phyloP scores from a whole-genome alignment of 2,888 invertebrate genomes.

The Ypsolopha sequella region DNA sequence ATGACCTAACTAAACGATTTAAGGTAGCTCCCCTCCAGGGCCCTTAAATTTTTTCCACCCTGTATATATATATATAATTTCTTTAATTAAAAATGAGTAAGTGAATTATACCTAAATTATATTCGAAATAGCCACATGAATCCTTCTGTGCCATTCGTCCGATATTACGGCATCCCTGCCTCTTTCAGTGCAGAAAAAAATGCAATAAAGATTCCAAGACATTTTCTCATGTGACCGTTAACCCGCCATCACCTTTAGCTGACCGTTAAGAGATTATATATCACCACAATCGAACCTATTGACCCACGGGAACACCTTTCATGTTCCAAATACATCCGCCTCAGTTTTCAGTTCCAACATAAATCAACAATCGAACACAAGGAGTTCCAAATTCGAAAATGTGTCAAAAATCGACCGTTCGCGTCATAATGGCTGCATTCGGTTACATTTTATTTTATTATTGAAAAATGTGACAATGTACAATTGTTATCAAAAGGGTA shows the following conservation, averaged over 20 bases:
- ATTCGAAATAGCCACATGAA: too few relatives aligned
- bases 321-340: constrained; percentile 28
- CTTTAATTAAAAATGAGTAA: too few relatives aligned
- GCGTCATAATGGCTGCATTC: constrained; percentile 42
- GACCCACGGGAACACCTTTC: constrained; percentile 58
- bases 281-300: constrained; percentile 43
- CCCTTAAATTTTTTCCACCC: too few relatives aligned
- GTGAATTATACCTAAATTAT: too few relatives aligned
- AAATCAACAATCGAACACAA: constrained; percentile 60
- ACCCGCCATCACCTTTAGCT: constrained; percentile 34
- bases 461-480: constrained; percentile 60
- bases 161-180: background rate
- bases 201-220: constrained; percentile 3
- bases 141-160: too few relatives aligned
- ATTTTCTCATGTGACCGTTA: constrained; percentile 32
- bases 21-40: too few relatives aligned
- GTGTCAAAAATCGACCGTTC: constrained; percentile 58
- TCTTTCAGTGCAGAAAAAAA: background rate
- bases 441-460: constrained; percentile 48
- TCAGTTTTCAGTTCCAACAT: constrained; percentile 37
- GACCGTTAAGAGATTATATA: constrained; percentile 47
- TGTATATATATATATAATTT: too few relatives aligned
- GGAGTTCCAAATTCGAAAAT: constrained; percentile 38
- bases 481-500: constrained; percentile 69
- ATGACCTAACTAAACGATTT: too few relatives aligned